phyloP scores from a whole-genome alignment of 1,140 invertebrate species.

The Hylaeus volcanicus region DNA sequence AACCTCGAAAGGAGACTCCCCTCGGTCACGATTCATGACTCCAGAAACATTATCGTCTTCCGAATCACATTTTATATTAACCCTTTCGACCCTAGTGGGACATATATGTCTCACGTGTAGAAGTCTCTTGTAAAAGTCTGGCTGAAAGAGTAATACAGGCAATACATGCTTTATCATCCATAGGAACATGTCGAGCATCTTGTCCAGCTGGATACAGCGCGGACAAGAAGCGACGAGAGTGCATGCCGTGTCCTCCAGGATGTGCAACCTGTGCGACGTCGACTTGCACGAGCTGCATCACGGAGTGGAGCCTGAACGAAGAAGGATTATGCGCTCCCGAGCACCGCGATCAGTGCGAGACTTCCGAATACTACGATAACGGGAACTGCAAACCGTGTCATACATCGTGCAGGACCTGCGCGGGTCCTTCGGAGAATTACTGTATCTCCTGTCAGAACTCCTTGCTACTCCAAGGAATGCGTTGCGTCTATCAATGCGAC shows the following conservation, averaged over 20 bases:
- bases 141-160: no score
- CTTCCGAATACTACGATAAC: constrained; percentile 86
- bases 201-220: constrained; percentile 88
- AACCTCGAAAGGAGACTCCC: no score
- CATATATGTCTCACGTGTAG: no score
- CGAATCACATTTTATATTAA: no score
- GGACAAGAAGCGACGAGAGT: constrained; percentile 88
- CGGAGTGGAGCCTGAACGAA: constrained; percentile 87
- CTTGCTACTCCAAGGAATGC: constrained; percentile 84
- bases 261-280: constrained; percentile 86
- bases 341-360: constrained; percentile 84
- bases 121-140: no score
- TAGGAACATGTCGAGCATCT: constrained; percentile 77
- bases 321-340: constrained; percentile 86
- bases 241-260: constrained; percentile 86
- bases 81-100: no score
- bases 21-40: no score
- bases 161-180: constrained; percentile 27
- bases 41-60: no score
- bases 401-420: constrained; percentile 86
- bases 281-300: constrained; percentile 85
- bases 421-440: constrained; percentile 84
- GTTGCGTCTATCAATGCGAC: constrained; percentile 87
- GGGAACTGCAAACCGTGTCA: constrained; percentile 86
- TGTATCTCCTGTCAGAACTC: constrained; percentile 86